Base-by-base conservation (phyloP, 2,113 vertebrate genomes). In the Neogobius melanostomus region DNA sequence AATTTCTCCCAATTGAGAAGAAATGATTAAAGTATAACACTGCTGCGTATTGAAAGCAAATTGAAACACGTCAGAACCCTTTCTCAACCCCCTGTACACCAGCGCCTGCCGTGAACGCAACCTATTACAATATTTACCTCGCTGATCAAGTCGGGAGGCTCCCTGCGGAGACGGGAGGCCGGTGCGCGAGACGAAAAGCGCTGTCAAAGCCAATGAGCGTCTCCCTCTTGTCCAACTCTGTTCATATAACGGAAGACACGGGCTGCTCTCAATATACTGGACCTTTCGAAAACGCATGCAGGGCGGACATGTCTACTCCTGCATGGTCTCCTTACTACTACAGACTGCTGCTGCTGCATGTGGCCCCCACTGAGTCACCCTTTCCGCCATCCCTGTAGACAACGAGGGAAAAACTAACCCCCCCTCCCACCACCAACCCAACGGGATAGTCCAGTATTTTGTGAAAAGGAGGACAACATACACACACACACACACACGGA, bases 221-320 rank as follows among this genome's bases (percentile, higher is more conserved):
- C 79, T 71, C 49, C 68, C 74, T 72, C 28, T 63, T 72, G 57
- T 74, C 72, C 70, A 61, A 59, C 76, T 56, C 53, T 72, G 68
- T 86, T 83, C 83, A 73, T 75, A 79, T 75, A 60, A 67, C 8
- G 21, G 74, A 69, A 76, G 71, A 65, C 5, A 67, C 71, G 74
- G 75, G 74, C 74, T 72, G 92, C 92, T 93, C 92, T 93, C 92
- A 93, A 93, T 93, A 93, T 93, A 93, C 92, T 92, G 89, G 89
- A 80, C 85, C 84, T 79, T 12, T n/a, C 17, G 17, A 56, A 36
- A 82, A 87, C 90, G 90, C 91, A 93, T 93, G 91, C 90, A 92
- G 89, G 89, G 81, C 89, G 80, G 86, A 90, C 82, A 82, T 89
- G 61, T 77, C 77, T 84, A 78, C 76, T 88, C 84, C 86, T 88